Base-by-base conservation (phyloP, 2,888 invertebrate species). In the Cephus spinipes region DNA sequence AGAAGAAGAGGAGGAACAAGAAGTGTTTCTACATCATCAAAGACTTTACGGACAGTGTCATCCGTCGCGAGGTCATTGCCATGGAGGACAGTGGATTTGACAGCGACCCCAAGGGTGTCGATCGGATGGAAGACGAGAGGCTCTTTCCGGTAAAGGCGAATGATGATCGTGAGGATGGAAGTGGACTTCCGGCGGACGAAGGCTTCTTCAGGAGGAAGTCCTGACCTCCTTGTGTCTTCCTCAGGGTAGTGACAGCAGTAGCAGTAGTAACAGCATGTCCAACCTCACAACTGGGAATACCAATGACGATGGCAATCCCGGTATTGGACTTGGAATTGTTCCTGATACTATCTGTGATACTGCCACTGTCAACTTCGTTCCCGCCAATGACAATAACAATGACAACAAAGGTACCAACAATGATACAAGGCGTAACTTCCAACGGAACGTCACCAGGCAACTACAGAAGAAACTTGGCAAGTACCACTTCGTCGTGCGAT, bases 51-150 rank as follows among this genome's bases (percentile, higher is more conserved):
- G 55, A 36, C 36, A 55, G 55, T 23, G 23, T 55, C 55, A 23
- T 55, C 55, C 23, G 55, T 55, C 23, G 55, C 23, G 55, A 40
- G 40, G 2, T 55, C 23, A 23, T 55, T 55, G 23, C 55, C 9
- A 91, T 92, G 91, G 92, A 92, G 86, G 92, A 92, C 84, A 92
- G 92, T 82, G 92, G 92, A 73, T 92, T 92, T 83, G 92, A 92
- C 79, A 92, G 92, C 85, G 92, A 92, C 84, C 92, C 92, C 15
- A 92, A 92, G 80, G 84, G 88, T 33, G 87, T 86, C 80, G 88
- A 85, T 78, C 88, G 87, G 68, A 81, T 82, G 35, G 91, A 92
- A 81, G 92, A 92, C 79, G 92, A 92, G 74, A 89, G 89, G 78
- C 82, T 89, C 77, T 91, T 91, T 81, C 81, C 88, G 88, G 92